phyloP scores from a whole-genome alignment of 2,797 vertebrate species.

The Amblyopsis hoosieri region DNA sequence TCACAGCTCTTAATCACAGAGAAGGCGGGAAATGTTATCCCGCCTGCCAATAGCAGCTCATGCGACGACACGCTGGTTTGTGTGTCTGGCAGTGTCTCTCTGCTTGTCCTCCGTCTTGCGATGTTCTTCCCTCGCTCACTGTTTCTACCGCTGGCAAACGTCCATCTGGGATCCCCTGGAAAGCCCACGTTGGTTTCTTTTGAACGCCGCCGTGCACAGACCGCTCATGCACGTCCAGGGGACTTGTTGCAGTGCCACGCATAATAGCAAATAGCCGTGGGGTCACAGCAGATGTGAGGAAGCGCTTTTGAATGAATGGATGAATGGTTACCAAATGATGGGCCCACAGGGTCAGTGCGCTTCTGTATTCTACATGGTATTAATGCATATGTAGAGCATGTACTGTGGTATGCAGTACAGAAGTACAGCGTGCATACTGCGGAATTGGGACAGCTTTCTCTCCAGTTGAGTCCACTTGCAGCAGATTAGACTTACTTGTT shows the following conservation, averaged over 20 bases:
- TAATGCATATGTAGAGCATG: too few species aligned
- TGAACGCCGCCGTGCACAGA: conserved; percentile 1
- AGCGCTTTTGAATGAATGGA: neutral
- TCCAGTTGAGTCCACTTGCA: too few species aligned
- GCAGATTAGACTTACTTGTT: too few species aligned
- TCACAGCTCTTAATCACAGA: conserved; percentile 28
- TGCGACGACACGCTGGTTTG: neutral
- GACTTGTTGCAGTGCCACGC: conserved; percentile 2
- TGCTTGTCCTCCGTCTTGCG: too few species aligned
- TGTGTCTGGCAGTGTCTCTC: neutral
- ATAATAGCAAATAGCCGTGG: conserved; percentile 15
- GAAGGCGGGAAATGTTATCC: conserved; percentile 5
- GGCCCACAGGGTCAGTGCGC: neutral
- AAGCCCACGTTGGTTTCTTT: conserved; percentile 4
- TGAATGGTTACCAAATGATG: conserved; percentile 31
- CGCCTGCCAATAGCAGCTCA: too few species aligned
- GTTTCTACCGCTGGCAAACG: neutral
- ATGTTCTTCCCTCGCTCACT: neutral
- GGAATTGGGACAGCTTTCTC: too few species aligned
- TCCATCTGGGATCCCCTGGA: conserved; percentile 3
- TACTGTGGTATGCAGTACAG: too few species aligned
- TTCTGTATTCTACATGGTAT: too few species aligned
- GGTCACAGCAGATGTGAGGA: neutral
- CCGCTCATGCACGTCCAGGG: conserved; percentile 6
- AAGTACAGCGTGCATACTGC: too few species aligned